A percentile compares a stretch with the other conserved stretches of the same genome.
Evolutionary conservation across 2,113 vertebrate genomes (phyloP).

Genomic region (Cairina moschata): DNA sequence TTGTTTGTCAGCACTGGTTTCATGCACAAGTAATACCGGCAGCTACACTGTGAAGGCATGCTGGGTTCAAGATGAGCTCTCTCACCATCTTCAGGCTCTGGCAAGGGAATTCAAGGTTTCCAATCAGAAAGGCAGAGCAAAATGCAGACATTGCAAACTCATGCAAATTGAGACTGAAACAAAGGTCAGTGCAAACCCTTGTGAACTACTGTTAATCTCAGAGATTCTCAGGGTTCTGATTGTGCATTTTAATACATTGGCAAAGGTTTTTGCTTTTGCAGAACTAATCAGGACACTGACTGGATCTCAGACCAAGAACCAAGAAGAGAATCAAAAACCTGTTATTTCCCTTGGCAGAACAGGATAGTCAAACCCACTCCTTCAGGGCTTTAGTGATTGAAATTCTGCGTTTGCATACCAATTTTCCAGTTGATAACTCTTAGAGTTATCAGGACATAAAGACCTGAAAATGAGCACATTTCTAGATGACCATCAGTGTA

Average conservation of each 20-base stretch:
- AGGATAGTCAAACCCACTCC: constrained; percentile 23
- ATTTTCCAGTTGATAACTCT: constrained; percentile 73
- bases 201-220: constrained; percentile 53
- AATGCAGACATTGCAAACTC: constrained; percentile 49
- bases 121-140: constrained; percentile 23
- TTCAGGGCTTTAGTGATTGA: constrained; percentile 64
- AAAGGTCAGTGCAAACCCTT: constrained; percentile 55
- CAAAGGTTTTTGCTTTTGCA: constrained; percentile 21
- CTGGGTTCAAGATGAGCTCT: background rate
- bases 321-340: background rate
- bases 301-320: background rate
- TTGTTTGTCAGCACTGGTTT: constrained; percentile 12
- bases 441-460: constrained; percentile 71
- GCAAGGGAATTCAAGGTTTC: constrained; percentile 56
- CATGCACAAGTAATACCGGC: background rate
- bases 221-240: constrained; percentile 35
- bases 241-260: constrained; percentile 39
- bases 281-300: background rate
- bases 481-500: constrained; percentile 72
- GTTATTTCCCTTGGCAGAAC: background rate
- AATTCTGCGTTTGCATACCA: constrained; percentile 67
- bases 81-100: background rate
- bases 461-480: constrained; percentile 67
- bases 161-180: constrained; percentile 57
- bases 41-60: background rate